phyloP scores from a whole-genome alignment of 2,888 invertebrate species.

The Pollenia angustigena region DNA sequence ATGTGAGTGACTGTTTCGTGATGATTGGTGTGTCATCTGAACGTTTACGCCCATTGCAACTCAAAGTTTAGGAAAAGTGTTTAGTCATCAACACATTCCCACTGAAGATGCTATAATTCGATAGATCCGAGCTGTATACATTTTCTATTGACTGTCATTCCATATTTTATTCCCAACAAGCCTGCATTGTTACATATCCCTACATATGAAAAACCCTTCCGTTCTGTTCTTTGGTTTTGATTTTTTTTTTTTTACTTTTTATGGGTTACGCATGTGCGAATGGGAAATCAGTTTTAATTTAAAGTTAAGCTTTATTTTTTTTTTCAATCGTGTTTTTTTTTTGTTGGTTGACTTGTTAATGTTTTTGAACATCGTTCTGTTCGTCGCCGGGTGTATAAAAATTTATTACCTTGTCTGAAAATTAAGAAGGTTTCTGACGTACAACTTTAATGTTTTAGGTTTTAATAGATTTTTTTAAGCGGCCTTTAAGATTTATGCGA shows the following conservation, averaged over 20 bases:
- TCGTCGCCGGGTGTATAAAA: background rate
- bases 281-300: too few species aligned
- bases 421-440: slow-evolving; percentile 54
- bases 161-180: background rate
- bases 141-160: background rate
- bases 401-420: slow-evolving; percentile 56
- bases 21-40: background rate
- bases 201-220: too few species aligned
- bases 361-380: too few species aligned
- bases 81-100: background rate
- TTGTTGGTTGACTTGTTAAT: background rate
- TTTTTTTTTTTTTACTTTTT: too few species aligned
- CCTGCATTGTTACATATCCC: background rate
- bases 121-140: background rate
- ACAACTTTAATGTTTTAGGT: slow-evolving; percentile 44
- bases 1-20: too few species aligned
- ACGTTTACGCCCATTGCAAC: background rate
- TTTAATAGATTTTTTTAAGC: slow-evolving; percentile 20
- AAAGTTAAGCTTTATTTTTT: too few species aligned
- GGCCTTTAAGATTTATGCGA: slow-evolving; percentile 26
- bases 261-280: too few species aligned
- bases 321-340: background rate
- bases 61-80: background rate
- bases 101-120: background rate
- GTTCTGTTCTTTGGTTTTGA: too few species aligned